These are phyloP conservation scores for Temnothorax ravouxi DNA, from an alignment of 2,888 invertebrate genomes.

Conservation along the genomic window DNA sequence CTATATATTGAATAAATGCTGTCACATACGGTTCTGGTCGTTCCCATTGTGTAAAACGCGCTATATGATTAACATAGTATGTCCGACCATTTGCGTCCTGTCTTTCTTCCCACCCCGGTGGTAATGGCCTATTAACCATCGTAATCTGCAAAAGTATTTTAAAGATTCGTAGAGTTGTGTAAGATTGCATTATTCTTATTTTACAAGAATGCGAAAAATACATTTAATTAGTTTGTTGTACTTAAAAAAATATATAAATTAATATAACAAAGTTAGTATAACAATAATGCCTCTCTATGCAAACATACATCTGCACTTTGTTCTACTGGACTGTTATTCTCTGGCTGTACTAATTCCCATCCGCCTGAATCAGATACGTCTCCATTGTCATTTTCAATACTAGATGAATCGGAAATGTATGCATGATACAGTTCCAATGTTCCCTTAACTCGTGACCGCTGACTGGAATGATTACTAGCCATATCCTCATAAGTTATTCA, in stretches of 20 bases:
- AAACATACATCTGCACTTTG: constrained; percentile 88
- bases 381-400: constrained; percentile 85
- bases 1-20: constrained; percentile 6
- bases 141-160: constrained; percentile 69
- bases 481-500: constrained; percentile 76
- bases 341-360: constrained; percentile 91
- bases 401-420: constrained; percentile 88
- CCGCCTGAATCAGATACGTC: constrained; percentile 88
- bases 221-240: neutral
- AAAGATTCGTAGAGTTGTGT: neutral
- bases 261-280: neutral
- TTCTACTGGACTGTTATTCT: constrained; percentile 88
- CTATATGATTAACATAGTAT: constrained; percentile 98
- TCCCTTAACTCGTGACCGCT: constrained; percentile 96
- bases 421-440: constrained; percentile 97
- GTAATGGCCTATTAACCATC: constrained; percentile 88
- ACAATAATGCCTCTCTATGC: too few species aligned
- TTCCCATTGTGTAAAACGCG: constrained; percentile 98
- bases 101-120: constrained; percentile 98
- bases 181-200: neutral
- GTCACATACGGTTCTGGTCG: constrained; percentile 91
- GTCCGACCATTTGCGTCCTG: constrained; percentile 99
- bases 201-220: constrained; percentile 16
- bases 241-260: neutral
- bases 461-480: constrained; percentile 88